These are phyloP conservation scores for Mythimna ferrago DNA, from an alignment of 2,888 invertebrate species.

Conservation along the genomic window DNA sequence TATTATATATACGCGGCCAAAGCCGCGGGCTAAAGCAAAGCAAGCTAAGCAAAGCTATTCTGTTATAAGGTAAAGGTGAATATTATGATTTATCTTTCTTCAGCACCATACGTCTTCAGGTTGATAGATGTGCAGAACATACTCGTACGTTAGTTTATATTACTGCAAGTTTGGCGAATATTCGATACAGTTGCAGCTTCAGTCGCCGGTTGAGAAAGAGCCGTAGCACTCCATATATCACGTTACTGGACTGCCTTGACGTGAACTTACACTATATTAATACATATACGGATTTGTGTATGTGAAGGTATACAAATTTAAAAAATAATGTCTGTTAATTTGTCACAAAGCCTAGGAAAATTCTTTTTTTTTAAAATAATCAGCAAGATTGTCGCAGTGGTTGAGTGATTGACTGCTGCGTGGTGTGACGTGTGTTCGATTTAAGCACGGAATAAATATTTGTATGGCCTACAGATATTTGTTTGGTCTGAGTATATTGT, in stretches of 20 bases:
- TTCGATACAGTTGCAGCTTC: conserved; percentile 4
- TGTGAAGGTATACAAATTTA: neutral
- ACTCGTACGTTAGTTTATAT: conserved; percentile 23
- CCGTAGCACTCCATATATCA: conserved; percentile 16
- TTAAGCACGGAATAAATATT: no score
- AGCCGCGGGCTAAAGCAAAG: no score
- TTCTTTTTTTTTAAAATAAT: no score
- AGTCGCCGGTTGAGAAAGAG: conserved; percentile 1
- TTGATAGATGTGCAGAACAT: conserved; percentile 2
- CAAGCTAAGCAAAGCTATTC: no score
- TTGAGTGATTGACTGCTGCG: no score
- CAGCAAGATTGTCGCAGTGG: no score
- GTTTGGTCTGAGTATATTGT: no score
- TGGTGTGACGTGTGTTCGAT: no score
- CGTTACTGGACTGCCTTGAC: conserved; percentile 9
- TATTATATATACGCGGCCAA: no score
- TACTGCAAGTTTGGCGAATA: conserved; percentile 23
- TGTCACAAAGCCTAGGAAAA: neutral
- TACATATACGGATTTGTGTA: neutral
- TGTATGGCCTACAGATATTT: no score
- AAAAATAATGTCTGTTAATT: neutral
- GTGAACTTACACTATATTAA: conserved; percentile 15
- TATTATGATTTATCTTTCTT: neutral
- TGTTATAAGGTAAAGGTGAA: no score
- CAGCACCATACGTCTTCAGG: neutral